Evolutionary conservation across 2,113 vertebrate species (phyloP), one percentile per base, ranked within the genome.

Genomic region (Haliaeetus leucogaster): DNA sequence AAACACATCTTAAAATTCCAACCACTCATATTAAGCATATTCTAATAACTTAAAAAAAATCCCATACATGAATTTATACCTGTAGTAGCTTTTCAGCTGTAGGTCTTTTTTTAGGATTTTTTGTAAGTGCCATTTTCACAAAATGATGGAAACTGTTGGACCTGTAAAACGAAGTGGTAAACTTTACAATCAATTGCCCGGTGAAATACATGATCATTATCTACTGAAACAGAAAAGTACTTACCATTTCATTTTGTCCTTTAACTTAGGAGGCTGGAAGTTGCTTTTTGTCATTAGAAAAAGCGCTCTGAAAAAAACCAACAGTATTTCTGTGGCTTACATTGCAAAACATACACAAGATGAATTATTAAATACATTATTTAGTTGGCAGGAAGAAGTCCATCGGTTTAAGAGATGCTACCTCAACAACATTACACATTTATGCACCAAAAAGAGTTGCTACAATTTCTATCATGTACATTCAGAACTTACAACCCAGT

Each of bases 201-300:
- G 6, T 42, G 48, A 82, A 88, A 38, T 52, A 48, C 14, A 45
- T 15, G 4, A 73, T 18, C 16, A 27, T 50, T 83, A 55, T 20
- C 38, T 87, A 94, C 66, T 23, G 61, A 93, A 91, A 48, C 53
- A 86, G 55, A 83, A 61, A 94, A 93, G 61, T 58, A 86, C 98
- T 98, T 98, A 99, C 99, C 99, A 99, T 80, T 99, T 99, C 90
- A 99, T 96, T 98, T 99, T 99, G 97, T 99, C 99, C 98, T 99
- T 99, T 97, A 99, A 98, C 96, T 99, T 99, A 30, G 99, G 99
- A 91, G 99, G 99, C 86, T 99, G 99, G 95, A 99, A 99, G 97
- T 99, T 99, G 97, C 99, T 99, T 98, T 99, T 99, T 6, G 99
- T 99, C 99, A 99, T 99, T 96, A 99, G 96, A 98, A 99, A 99